Conservation (phyloP, 2,113 vertebrate genomes). For the Ceratotherium simum region DNA sequence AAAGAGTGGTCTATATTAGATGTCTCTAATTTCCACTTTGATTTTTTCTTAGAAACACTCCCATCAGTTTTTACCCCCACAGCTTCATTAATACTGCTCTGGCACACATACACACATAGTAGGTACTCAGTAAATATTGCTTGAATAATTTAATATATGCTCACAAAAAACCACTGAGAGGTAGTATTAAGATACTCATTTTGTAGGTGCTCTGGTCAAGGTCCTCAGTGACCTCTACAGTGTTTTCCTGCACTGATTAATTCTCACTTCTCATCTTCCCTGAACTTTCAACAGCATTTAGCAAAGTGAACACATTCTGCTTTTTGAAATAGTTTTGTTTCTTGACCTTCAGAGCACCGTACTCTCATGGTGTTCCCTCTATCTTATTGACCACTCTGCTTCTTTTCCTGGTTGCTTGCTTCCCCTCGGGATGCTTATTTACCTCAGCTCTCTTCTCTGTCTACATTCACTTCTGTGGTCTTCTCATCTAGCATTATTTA, state of each 20-base stretch:
- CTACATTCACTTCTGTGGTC: not conserved
- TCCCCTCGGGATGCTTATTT: not conserved
- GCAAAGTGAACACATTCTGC: not conserved
- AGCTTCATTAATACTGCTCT: not conserved
- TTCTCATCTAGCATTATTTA: not conserved
- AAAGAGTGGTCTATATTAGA: not conserved
- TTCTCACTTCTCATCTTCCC: not conserved
- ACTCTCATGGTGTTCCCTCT: not conserved
- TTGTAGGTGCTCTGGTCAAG: not conserved
- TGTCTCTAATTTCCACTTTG: not conserved
- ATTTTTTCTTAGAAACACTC: conserved; percentile 12
- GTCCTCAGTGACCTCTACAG: too few relatives aligned
- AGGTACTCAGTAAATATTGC: not conserved
- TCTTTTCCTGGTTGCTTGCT: not conserved
- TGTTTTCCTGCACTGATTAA: not conserved
- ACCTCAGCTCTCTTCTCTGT: not conserved
- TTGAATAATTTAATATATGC: not conserved
- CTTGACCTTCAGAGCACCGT: not conserved
- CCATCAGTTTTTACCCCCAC: not conserved
- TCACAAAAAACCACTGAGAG: not conserved
- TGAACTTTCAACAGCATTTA: not conserved
- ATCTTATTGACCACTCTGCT: not conserved
- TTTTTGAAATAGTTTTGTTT: not conserved
- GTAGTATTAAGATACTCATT: not conserved
- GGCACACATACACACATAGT: too few relatives aligned